Conservation (phyloP, 2,797 vertebrate genomes). For the Centropyge bicolor region DNA sequence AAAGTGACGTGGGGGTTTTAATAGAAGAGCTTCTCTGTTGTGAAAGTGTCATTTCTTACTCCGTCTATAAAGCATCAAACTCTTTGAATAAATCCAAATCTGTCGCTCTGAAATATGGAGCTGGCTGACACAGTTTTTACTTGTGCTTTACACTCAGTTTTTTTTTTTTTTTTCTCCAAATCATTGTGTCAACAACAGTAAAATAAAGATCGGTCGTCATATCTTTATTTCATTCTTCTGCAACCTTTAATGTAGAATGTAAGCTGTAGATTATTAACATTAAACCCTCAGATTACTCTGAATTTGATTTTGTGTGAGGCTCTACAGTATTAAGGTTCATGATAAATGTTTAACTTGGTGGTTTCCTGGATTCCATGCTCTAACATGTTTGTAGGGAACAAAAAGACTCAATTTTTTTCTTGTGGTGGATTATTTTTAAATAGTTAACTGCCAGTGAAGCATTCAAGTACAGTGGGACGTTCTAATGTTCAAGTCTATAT, state of each 20-base stretch:
- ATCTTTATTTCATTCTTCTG: background rate
- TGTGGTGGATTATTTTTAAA: no score
- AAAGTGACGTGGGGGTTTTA: slow-evolving; percentile 9
- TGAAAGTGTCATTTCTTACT: background rate
- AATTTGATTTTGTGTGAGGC: background rate
- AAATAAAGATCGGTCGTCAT: background rate
- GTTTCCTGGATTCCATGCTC: background rate
- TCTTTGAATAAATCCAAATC: background rate
- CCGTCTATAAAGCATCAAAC: background rate
- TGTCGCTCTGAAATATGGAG: background rate
- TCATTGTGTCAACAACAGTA: background rate
- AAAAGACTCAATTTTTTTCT: no score
- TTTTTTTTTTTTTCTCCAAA: background rate
- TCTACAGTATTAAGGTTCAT: background rate
- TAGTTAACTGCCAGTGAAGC: no score
- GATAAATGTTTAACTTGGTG: background rate
- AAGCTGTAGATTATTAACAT: no score
- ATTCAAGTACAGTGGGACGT: no score
- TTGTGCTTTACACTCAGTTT: no score
- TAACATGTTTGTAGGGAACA: background rate
- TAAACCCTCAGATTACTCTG: no score
- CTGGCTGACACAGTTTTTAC: background rate
- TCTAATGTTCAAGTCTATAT: no score
- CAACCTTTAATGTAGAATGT: background rate
- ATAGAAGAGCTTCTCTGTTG: background rate